phyloP scores from a whole-genome alignment of 2,797 vertebrate genomes.

The Urocyon cinereoargenteus region DNA sequence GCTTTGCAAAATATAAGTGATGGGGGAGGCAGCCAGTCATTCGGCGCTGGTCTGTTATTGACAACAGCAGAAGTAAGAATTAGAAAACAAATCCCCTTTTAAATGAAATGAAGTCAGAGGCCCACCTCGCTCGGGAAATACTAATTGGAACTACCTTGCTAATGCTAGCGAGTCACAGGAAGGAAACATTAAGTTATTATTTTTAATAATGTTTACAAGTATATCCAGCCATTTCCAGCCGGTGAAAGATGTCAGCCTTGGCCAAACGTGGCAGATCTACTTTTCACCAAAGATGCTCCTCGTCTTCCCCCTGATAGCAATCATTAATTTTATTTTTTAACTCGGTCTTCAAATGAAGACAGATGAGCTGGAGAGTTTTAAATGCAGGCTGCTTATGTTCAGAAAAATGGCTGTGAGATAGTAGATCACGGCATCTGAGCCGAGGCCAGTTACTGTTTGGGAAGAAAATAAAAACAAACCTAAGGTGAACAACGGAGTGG shows the following conservation, averaged over 20 bases:
- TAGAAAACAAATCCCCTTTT: constrained; percentile 90
- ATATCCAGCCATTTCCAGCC: constrained; percentile 93
- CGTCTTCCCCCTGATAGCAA: constrained; percentile 93
- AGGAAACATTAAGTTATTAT: constrained; percentile 96
- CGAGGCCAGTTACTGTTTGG: constrained; percentile 79
- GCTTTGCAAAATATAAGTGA: constrained; percentile 85
- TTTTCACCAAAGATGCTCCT: constrained; percentile 93
- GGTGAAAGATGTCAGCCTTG: constrained; percentile 95
- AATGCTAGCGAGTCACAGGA: constrained; percentile 92
- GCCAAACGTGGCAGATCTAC: constrained; percentile 93
- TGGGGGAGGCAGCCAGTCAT: constrained; percentile 83
- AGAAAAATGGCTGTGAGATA: constrained; percentile 89
- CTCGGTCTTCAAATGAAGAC: constrained; percentile 94
- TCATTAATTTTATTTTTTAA: constrained; percentile 96
- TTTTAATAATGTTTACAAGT: constrained; percentile 98
- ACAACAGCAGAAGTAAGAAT: constrained; percentile 89
- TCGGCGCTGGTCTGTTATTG: constrained; percentile 87
- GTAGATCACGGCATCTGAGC: constrained; percentile 85
- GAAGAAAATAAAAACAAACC: constrained; percentile 73
- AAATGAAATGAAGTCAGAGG: constrained; percentile 90
- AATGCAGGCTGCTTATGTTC: constrained; percentile 91
- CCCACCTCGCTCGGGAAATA: constrained; percentile 88
- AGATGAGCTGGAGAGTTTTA: constrained; percentile 91
- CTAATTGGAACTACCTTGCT: constrained; percentile 94
- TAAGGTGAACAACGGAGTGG: not conserved